Evolutionary conservation across 2,888 invertebrate genomes (phyloP), one percentile per base, ranked within the genome.

Genomic region (Campaea margaritaria): DNA sequence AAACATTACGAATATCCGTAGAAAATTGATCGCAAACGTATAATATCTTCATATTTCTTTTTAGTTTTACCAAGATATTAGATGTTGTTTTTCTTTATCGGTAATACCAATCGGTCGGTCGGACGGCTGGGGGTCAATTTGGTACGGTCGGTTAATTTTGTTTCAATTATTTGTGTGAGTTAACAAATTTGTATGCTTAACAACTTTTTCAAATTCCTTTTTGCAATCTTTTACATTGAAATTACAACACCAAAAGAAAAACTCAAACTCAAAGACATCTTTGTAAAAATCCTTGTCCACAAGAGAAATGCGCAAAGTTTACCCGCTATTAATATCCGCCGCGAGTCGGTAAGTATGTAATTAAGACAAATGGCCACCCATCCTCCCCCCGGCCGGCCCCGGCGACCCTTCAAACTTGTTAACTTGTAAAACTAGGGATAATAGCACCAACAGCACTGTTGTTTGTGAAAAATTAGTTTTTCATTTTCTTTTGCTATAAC

Each of bases 281-380:
- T 48, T 39, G 13, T 13, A 39, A 47, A 57, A 54, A 47, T 42
- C 51, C 21, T 31, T 31, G 48, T 15, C 41, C 48, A 42, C 31
- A 53, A 65, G 64, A 68, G 58, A 64, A 64, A 68, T 68, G 60
- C 27, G 50, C 15, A 31, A 60, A 68, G 64, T 68, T 64, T 49
- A 57, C 34, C 53, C 62, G 45, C 56, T 58, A 60, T 64, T 68
- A 58, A 68, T 65, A 62, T 58, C 56, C 58, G 13, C 41, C 39
- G 52, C 49, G 34, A 36, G 55, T 55, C 56, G 41, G 57, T 50
- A 48, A 39, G 55, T 50, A 64, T 54, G 56, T 67, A 64, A 68
- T 68, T 64, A 62, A 65, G 61, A 68, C 47, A 48, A 65, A 64
- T 51, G 44, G 54, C 43, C 28, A 34, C 34, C 21, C 21, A 44